Evolutionary conservation across 2,797 vertebrate genomes (phyloP), one percentile per base, ranked within the genome.

Genomic region (Crax fasciolata): DNA sequence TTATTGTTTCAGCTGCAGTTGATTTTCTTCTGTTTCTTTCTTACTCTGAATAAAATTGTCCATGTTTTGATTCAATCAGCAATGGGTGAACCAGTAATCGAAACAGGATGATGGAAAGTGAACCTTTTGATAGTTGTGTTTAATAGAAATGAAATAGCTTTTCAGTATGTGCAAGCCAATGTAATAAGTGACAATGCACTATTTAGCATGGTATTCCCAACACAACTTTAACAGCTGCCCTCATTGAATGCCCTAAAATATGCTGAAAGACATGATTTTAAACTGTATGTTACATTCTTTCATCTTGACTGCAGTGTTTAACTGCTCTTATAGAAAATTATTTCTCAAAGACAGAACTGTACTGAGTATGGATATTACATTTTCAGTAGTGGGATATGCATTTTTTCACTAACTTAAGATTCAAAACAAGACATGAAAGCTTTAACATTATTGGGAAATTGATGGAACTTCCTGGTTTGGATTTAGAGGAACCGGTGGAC

Each of bases 51-150:
- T 68, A 92, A 92, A 91, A 51, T 39, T 79, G 61, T 30, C 49
- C 28, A 17, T 62, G 51, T 89, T 95, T 88, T 86, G 65, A 79
- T 90, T 74, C 74, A 87, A 2, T 24, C 78, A 73, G 68, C 27
- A 94, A 44, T 51, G 39, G 30, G 52, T 84, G 66, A 91, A 55
- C 72, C 23, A 72, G 51, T 91, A 87, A 95, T 92, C 79, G 87
- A 88, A 91, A 61, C 63, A 88, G 74, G 48, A 84, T 44, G 67
- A 27, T 43, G 28, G 41, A 93, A 61, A 88, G n/a, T 77, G 46
- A 17, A 43, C 66, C 79, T 41, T 67, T 88, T 93, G 67, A 30
- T 55, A 91, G 89, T 54, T 24, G 3, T 89, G 38, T 80, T 83
- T 83, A 81, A 81, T 28, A 80, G 10, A 30, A 83, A 71, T 51